Evolutionary conservation across 2,888 invertebrate species (phyloP), one percentile per base, ranked within the genome.

Genomic region (Drosophila neotestacea): DNA sequence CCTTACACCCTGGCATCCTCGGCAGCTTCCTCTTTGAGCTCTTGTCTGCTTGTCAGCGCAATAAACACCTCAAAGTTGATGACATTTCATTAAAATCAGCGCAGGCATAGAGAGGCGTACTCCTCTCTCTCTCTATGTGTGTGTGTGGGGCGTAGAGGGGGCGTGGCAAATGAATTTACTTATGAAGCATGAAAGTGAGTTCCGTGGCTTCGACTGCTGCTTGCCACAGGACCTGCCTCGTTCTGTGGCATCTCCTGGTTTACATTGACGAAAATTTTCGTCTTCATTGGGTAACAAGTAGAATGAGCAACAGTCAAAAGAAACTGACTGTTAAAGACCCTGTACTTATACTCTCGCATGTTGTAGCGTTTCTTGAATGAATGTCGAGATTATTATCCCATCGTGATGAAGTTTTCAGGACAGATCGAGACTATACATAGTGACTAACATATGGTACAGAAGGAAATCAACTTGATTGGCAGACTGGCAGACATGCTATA

Each of bases 81-180:
- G 89, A 89, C 90, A 90, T 90, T 91, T 90, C 89, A 91, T 89
- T 91, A 90, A 89, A 90, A 89, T 83, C 89, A 84, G 82, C 83
- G 71, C 79, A 30, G 59, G 52, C 56, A 54, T 30, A 54, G 38
- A 54, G 38, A 36, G 58, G 63, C 36, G 41, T 44, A 10, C 7
- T 1, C 7, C 32, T 4, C 32, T 32, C 32, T 32, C 7, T 32
- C 32, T 32, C 32, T 32, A 34, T 47, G 10, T 16, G n/a, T 6
- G 47, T 22, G 34, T 34, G 6, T 10, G 7, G 6, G 34, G 32
- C 22, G 34, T 41, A 1, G 39, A 44, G 48, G 34, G 80, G 69
- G 70, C 65, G 69, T 67, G 84, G 70, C 82, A 87, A 84, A 82
- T 87, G 84, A 84, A 87, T 84, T 84, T 82, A 87, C 88, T 87